Percentiles rank a stretch among this genome's conserved stretches.
phyloP scores from a whole-genome alignment of 2,888 invertebrate genomes.

The Carabus problematicus region DNA sequence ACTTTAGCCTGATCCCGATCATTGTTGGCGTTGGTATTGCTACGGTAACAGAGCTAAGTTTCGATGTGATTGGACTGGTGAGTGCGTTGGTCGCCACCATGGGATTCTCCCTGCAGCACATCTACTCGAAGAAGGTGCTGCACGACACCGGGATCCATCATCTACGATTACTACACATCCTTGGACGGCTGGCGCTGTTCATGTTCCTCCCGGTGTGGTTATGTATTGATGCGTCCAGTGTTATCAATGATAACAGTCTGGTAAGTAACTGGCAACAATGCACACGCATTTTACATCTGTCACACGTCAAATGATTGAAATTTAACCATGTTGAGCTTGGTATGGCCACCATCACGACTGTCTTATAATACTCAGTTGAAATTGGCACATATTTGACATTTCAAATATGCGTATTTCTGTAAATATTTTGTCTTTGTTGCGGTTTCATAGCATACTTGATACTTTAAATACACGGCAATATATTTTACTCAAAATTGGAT shows the following conservation, averaged over 20 bases:
- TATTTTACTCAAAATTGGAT: too few species aligned
- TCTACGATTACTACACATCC: constrained; percentile 79
- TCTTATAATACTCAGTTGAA: too few species aligned
- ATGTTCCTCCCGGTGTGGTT: constrained; percentile 88
- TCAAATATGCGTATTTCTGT: too few species aligned
- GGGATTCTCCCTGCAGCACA: constrained; percentile 92
- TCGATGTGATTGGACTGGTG: constrained; percentile 83
- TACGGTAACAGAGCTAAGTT: constrained; percentile 90
- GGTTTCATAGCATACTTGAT: too few species aligned
- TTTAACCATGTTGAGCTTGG: too few species aligned
- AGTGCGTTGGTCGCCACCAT: constrained; percentile 89
- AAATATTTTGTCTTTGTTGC: too few species aligned
- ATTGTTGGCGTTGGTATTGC: constrained; percentile 90
- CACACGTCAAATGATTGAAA: too few species aligned
- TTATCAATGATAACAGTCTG: constrained; percentile 68
- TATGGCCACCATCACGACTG: too few species aligned
- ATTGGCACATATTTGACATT: too few species aligned
- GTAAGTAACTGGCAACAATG: constrained; percentile 59
- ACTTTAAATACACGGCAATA: too few species aligned
- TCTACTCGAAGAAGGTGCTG: constrained; percentile 93
- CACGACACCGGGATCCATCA: constrained; percentile 91
- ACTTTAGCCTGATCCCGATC: constrained; percentile 86
- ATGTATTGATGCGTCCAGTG: constrained; percentile 69
- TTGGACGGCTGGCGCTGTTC: constrained; percentile 79
- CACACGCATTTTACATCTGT: too few species aligned